These are phyloP conservation scores for Galago senegalensis DNA, from an alignment of 2,797 vertebrate species.

Conservation along the genomic window DNA sequence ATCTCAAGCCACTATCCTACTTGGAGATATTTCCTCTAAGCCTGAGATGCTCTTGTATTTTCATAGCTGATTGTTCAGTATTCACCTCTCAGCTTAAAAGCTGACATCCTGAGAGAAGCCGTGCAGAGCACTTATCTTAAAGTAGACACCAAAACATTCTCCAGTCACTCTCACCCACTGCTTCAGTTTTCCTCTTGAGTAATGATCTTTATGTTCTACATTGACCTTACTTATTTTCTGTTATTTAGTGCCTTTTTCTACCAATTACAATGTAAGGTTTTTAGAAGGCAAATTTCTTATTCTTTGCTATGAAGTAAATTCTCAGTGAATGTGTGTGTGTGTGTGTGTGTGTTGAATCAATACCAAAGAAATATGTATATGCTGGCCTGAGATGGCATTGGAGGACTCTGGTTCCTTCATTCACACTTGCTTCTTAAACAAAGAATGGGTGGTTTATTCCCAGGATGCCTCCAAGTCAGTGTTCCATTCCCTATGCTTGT, in stretches of 20 bases:
- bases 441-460: neutral
- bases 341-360: neutral
- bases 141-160: neutral
- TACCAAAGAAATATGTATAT: neutral
- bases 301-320: neutral
- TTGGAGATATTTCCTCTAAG: neutral
- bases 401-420: neutral
- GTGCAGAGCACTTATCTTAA: neutral
- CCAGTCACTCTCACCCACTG: neutral
- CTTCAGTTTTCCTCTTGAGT: neutral
- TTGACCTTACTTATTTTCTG: neutral
- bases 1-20: neutral
- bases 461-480: neutral
- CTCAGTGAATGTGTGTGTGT: neutral
- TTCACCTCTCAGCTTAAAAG: neutral
- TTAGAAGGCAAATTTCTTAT: neutral
- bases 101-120: neutral
- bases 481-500: neutral
- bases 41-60: neutral
- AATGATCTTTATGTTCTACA: neutral
- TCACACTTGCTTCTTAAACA: neutral
- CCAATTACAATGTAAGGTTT: neutral
- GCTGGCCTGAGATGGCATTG: fast-evolving
- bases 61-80: neutral
- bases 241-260: neutral